Evolutionary conservation across 1,140 invertebrate species (phyloP).

Genomic region (Vanessa tameamea): DNA sequence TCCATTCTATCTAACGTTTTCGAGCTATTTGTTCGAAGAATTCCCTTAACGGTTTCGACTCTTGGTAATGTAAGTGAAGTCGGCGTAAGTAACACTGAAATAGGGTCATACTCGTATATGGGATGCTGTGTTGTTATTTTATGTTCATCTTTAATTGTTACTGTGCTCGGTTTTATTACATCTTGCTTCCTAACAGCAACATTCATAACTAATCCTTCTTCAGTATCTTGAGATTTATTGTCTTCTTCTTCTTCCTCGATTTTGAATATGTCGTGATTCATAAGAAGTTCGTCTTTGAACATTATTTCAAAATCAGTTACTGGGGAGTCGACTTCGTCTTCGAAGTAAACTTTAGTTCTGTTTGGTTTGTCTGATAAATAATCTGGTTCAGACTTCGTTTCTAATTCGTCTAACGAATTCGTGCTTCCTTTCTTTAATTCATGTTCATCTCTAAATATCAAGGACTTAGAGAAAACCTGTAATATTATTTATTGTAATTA

Average conservation of each 20-base stretch:
- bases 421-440: conserved; percentile 68
- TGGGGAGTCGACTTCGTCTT: conserved; percentile 72
- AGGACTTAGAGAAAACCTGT: conserved; percentile 78
- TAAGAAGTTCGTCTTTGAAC: conserved; percentile 78
- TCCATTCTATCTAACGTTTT: conserved; percentile 66
- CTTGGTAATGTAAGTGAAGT: conserved; percentile 64
- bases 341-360: conserved; percentile 75
- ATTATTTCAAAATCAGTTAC: conserved; percentile 80
- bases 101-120: conserved; percentile 70
- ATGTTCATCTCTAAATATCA: conserved; percentile 78
- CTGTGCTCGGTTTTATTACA: conserved; percentile 69
- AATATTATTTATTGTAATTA: conserved; percentile 32
- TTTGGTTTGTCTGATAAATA: conserved; percentile 68
- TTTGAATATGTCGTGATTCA: conserved; percentile 72
- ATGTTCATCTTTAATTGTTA: conserved; percentile 69
- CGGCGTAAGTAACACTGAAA: conserved; percentile 57
- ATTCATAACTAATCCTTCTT: conserved; percentile 73
- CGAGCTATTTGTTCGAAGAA: conserved; percentile 66
- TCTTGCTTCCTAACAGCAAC: conserved; percentile 70
- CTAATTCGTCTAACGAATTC: conserved; percentile 62
- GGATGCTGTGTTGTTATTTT: conserved; percentile 65
- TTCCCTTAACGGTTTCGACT: conserved; percentile 75
- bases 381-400: conserved; percentile 75
- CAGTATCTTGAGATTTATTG: conserved; percentile 60
- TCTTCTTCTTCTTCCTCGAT: conserved; percentile 80